phyloP scores from a whole-genome alignment of 2,797 vertebrate species.

The Melanotaenia pygmaea region DNA sequence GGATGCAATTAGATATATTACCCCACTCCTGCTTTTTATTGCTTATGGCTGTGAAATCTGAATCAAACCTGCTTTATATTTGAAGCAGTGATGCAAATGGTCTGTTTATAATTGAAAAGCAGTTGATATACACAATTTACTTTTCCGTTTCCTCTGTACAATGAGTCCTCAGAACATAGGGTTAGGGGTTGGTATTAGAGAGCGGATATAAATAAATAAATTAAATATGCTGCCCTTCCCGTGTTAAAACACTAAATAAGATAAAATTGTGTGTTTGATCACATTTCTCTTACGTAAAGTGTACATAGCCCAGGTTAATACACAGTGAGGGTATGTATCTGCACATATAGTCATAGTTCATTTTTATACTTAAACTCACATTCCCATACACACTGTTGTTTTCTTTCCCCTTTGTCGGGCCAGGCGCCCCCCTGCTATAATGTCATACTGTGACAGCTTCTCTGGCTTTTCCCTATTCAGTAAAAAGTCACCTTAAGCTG shows the following conservation, averaged over 20 bases:
- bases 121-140: not conserved
- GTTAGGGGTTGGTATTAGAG: not conserved
- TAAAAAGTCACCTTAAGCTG: conserved; percentile 34
- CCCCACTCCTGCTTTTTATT: not conserved
- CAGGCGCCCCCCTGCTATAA: conserved; percentile 47
- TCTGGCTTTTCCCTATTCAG: conserved; percentile 25
- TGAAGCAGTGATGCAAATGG: not conserved
- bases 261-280: conserved; percentile 16
- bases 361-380: conserved; percentile 42
- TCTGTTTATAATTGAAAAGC: not conserved
- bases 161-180: conserved; percentile 4
- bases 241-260: conserved; percentile 22
- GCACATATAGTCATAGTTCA: conserved; percentile 37
- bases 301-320: conserved; percentile 14
- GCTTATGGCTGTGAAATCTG: not conserved
- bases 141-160: conserved; percentile 3
- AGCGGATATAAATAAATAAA: too few relatives aligned
- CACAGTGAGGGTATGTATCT: conserved; percentile 17
- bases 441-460: conserved; percentile 43
- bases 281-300: conserved; percentile 23
- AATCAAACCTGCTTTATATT: not conserved
- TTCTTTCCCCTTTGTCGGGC: conserved; percentile 47
- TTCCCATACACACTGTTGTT: conserved; percentile 50
- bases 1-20: not conserved
- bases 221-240: conserved; percentile 33